Evolutionary conservation across 2,888 invertebrate species (phyloP).

Genomic region (Hyposoter dolosus): DNA sequence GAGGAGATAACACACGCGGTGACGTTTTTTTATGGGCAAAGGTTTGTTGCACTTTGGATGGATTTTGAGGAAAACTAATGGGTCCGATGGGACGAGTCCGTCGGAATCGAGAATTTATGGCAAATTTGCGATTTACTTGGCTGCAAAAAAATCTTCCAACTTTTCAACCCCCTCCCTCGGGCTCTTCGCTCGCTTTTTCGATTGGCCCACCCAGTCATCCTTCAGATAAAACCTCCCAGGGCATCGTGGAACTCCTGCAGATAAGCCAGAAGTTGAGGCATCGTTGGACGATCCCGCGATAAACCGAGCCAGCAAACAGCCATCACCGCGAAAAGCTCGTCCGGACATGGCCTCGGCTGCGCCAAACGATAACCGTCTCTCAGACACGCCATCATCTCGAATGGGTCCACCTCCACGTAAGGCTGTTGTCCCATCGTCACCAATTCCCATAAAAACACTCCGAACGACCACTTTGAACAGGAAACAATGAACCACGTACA

Average conservation of each 20-base stretch:
- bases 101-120: constrained; percentile 14
- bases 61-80: constrained; percentile 12
- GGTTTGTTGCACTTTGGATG: background rate
- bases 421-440: constrained; percentile 96
- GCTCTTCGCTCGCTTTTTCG: constrained; percentile 30
- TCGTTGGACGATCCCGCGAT: constrained; percentile 88
- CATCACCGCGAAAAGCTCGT: constrained; percentile 94
- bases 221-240: constrained; percentile 89
- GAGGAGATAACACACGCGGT: background rate
- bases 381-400: constrained; percentile 95
- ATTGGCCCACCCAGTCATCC: constrained; percentile 57
- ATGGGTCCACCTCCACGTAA: constrained; percentile 95
- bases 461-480: constrained; percentile 93
- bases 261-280: constrained; percentile 90
- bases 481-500: constrained; percentile 43
- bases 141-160: constrained; percentile 3
- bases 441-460: constrained; percentile 97
- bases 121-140: constrained; percentile 27
- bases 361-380: constrained; percentile 95
- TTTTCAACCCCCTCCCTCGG: constrained; percentile 18
- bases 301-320: constrained; percentile 91
- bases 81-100: constrained; percentile 4
- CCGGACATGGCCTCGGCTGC: constrained; percentile 97
- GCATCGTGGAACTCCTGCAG: constrained; percentile 91
- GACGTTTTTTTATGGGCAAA: background rate